Percentiles rank a stretch among this genome's conserved stretches.
Conservation (phyloP, 2,888 invertebrate species). For the Microdon myrmicae region DNA sequence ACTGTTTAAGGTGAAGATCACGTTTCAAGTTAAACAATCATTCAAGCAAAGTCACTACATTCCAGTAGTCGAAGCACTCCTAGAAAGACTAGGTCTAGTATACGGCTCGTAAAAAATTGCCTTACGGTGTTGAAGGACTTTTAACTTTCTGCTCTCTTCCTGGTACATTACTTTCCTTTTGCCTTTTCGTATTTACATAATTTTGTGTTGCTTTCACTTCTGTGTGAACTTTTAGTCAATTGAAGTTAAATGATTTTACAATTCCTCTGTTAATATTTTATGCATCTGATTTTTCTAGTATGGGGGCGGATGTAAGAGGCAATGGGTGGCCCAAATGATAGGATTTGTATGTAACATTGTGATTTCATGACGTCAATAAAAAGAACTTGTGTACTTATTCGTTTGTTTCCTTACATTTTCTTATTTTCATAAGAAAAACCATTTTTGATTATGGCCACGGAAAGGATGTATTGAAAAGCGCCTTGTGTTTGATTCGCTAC, state of each 20-base stretch:
- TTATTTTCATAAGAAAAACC: slow-evolving; percentile 27
- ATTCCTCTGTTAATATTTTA: slow-evolving; percentile 47
- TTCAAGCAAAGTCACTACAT: slow-evolving; percentile 8
- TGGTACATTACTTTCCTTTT: background rate
- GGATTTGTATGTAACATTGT: slow-evolving; percentile 16
- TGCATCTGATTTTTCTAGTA: slow-evolving; percentile 5
- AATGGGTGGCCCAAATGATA: background rate
- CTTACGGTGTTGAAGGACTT: too few species aligned
- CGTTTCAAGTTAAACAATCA: slow-evolving; percentile 20
- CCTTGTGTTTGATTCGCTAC: slow-evolving; percentile 33
- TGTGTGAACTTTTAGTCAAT: slow-evolving; percentile 38
- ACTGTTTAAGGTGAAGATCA: slow-evolving; percentile 33
- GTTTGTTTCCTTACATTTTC: slow-evolving; percentile 34
- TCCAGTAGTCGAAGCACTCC: too few species aligned
- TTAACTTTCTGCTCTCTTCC: background rate
- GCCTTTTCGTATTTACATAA: slow-evolving; percentile 17
- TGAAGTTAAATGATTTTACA: slow-evolving; percentile 46
- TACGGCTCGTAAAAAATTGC: too few species aligned
- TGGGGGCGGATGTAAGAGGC: background rate
- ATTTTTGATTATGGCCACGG: slow-evolving; percentile 40
- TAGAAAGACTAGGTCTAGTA: too few species aligned
- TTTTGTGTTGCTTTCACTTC: background rate
- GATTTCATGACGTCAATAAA: slow-evolving; percentile 33
- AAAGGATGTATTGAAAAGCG: slow-evolving; percentile 45
- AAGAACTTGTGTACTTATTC: slow-evolving; percentile 18